A percentile compares a stretch with the other conserved stretches of the same genome.
phyloP scores from a whole-genome alignment of 2,888 invertebrate genomes.

The Trichopria drosophilae region DNA sequence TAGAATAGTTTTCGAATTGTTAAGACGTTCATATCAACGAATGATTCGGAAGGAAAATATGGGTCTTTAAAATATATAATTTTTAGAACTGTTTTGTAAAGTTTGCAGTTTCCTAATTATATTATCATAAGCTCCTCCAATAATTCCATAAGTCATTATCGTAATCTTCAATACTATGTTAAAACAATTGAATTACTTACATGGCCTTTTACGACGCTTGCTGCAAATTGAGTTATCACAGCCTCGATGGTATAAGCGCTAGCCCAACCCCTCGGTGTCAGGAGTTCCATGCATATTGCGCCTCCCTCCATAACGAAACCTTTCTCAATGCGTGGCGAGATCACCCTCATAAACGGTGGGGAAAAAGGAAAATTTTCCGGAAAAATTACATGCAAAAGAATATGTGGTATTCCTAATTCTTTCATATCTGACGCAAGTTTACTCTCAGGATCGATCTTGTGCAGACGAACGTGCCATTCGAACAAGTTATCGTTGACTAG shows the following conservation, averaged over 20 bases:
- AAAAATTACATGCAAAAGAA: slow-evolving; percentile 78
- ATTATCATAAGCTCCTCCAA: too few species aligned
- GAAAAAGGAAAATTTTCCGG: slow-evolving; percentile 89
- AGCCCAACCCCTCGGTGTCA: slow-evolving; percentile 86
- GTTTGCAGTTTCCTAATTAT: too few species aligned
- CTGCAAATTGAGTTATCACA: slow-evolving; percentile 86
- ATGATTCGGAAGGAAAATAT: too few species aligned
- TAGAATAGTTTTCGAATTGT: neutral
- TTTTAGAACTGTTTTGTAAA: neutral
- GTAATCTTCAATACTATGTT: too few species aligned
- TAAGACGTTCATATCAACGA: too few species aligned
- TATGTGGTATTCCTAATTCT: slow-evolving; percentile 73
- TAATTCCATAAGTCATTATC: too few species aligned
- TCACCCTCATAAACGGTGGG: slow-evolving; percentile 76
- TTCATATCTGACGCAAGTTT: slow-evolving; percentile 80
- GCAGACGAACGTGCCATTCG: slow-evolving; percentile 84
- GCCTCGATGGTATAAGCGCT: slow-evolving; percentile 86
- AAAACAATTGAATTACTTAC: slow-evolving; percentile 44
- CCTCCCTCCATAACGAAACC: slow-evolving; percentile 91
- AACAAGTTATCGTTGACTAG: slow-evolving; percentile 83
- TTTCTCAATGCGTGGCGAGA: slow-evolving; percentile 75
- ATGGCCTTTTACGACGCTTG: slow-evolving; percentile 85
- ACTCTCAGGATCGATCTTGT: slow-evolving; percentile 81
- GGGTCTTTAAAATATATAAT: slow-evolving; percentile 1
- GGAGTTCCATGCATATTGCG: slow-evolving; percentile 85